These are phyloP conservation scores for Sarcoramphus papa DNA, from an alignment of 2,797 vertebrate genomes.

Conservation along the genomic window DNA sequence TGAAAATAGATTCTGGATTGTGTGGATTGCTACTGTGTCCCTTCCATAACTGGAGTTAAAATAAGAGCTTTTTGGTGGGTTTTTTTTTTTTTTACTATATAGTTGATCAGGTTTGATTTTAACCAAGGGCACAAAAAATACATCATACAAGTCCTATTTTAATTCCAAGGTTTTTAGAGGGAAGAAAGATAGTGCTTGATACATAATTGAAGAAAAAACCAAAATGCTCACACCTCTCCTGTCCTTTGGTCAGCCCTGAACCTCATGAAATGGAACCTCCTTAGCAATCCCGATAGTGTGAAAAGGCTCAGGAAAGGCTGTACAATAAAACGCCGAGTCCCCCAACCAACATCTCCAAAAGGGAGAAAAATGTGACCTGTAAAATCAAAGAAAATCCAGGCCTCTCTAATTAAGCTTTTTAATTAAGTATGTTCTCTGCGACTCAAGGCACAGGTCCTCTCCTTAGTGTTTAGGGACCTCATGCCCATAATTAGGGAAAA, in stretches of 20 bases:
- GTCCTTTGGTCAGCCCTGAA: neutral
- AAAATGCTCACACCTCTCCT: neutral
- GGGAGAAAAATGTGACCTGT: neutral
- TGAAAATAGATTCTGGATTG: slow-evolving; percentile 25
- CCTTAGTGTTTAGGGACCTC: neutral
- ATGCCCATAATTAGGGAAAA: neutral
- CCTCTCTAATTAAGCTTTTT: neutral
- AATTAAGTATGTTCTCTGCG: neutral
- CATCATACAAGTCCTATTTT: neutral
- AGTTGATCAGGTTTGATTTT: neutral
- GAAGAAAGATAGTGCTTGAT: neutral
- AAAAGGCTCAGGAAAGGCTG: neutral
- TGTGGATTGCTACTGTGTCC: neutral
- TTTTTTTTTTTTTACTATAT: neutral
- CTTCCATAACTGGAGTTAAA: neutral
- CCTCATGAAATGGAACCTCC: accelerated
- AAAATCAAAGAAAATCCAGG: neutral
- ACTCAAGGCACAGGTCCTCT: neutral
- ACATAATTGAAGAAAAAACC: accelerated
- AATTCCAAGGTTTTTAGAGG: neutral
- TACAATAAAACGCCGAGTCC: accelerated
- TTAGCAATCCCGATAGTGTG: neutral
- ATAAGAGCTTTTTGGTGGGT: neutral
- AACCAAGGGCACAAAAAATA: neutral
- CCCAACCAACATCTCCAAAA: neutral